Conservation (phyloP, 1,140 invertebrate genomes). For the Caerostris darwini region DNA sequence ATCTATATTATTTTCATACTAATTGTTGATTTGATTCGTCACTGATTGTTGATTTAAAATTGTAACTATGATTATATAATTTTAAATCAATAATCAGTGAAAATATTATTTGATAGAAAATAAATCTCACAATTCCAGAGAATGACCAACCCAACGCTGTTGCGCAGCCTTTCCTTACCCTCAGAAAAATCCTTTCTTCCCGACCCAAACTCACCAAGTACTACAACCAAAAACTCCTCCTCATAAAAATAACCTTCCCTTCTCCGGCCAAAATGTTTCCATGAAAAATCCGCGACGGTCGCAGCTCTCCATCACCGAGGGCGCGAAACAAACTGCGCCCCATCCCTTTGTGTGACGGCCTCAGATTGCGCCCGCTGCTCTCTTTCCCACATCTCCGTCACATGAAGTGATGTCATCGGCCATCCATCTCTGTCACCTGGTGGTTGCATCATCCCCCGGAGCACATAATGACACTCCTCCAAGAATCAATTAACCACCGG, state of each 20-base stretch:
- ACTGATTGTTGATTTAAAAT: too few species aligned
- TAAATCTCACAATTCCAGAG: too few species aligned
- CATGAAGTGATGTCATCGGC: slow-evolving; percentile 66
- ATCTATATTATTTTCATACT: too few species aligned
- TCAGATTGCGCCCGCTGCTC: slow-evolving; percentile 59
- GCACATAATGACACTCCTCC: slow-evolving; percentile 71
- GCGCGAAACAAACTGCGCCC: slow-evolving; percentile 45
- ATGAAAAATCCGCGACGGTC: slow-evolving; percentile 17
- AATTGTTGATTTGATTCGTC: too few species aligned
- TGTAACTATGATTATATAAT: too few species aligned
- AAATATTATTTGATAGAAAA: too few species aligned
- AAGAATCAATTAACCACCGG: slow-evolving; percentile 72
- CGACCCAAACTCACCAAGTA: not conserved
- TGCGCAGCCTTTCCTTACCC: not conserved
- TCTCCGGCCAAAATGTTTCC: not conserved
- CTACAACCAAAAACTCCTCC: too few species aligned
- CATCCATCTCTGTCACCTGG: slow-evolving; percentile 72
- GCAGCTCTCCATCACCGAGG: not conserved
- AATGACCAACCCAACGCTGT: not conserved
- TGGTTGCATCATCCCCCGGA: slow-evolving; percentile 34
- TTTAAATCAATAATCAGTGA: too few species aligned
- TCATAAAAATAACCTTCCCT: not conserved
- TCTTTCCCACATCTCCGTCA: slow-evolving; percentile 70
- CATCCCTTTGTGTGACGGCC: slow-evolving; percentile 55
- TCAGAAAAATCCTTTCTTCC: not conserved